Evolutionary conservation across 2,113 vertebrate species (phyloP).

Genomic region (Ramphastos sulfuratus): DNA sequence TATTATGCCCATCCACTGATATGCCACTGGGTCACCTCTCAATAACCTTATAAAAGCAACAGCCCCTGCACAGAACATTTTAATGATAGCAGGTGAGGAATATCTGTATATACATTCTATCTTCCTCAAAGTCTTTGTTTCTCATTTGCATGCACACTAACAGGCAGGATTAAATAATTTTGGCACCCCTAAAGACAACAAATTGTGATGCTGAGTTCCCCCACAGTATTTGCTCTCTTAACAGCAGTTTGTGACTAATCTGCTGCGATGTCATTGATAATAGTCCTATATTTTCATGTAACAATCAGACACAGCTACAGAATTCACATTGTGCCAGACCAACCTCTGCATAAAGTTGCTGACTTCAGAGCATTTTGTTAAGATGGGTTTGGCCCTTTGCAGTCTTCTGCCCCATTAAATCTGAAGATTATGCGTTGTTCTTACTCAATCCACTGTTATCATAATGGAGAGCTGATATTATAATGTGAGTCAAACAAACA

Average conservation of each 20-base stretch:
- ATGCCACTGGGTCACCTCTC: not conserved
- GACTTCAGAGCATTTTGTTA: conserved; percentile 34
- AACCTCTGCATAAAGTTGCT: conserved; percentile 19
- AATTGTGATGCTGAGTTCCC: not conserved
- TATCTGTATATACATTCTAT: not conserved
- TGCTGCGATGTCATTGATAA: not conserved
- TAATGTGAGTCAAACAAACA: conserved; percentile 57
- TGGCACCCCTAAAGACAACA: not conserved
- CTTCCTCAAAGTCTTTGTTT: not conserved
- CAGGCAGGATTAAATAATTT: not conserved
- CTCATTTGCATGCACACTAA: not conserved
- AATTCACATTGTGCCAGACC: not conserved
- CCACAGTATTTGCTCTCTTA: not conserved
- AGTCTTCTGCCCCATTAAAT: conserved; percentile 62
- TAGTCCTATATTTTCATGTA: not conserved
- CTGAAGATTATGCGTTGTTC: conserved; percentile 51
- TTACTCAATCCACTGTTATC: conserved; percentile 20
- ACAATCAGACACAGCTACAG: not conserved
- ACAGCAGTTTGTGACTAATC: not conserved
- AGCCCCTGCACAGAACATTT: not conserved
- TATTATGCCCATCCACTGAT: not conserved
- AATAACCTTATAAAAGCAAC: not conserved
- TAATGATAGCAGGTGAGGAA: not conserved
- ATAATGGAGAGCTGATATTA: conserved; percentile 38
- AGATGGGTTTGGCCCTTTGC: conserved; percentile 23